Evolutionary conservation across 2,113 vertebrate genomes (phyloP), one percentile per base, ranked within the genome.

Genomic region (Meles meles): DNA sequence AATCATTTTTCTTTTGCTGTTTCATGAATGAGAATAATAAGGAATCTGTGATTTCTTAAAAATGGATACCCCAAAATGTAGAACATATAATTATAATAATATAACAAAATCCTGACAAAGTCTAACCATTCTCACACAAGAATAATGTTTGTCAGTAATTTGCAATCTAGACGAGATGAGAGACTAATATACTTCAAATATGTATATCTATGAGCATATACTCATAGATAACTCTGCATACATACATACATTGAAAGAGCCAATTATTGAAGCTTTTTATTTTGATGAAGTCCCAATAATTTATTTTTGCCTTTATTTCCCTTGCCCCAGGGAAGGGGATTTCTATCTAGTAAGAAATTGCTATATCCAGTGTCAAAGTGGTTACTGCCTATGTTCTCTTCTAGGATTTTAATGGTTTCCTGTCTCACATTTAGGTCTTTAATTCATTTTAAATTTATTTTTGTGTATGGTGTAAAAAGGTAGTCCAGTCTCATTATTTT

Each of bases 21-120:
- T 91, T 83, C 23, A 49, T 34, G 63, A 92, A 25, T 80, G 79
- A 79, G 7, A 13, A 61, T 87, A 83, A 74, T 63, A 88, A 94
- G 14, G 2, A 74, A 57, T 37, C 29, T 79, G 21, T 55, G 61
- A 82, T 69, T 88, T 96, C 47, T 69, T 69, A 57, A 77, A 94
- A 89, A 49, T 63, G 23, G 27, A 61, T 80, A 9, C 17, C 34
- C 1, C 0, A 18, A 49, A 92, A 69, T 88, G 13, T 20, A 69
- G 67, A 71, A 89, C 6, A 61, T 23, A 23, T 42, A 80, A n/a
- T 39, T 89, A 72, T 57, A 71, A 61, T 74, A 20, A 63, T 63
- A 87, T 81, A 84, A 25, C 21, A 93, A 88, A 91, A 72, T 92
- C 3, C 20, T 47, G 9, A 47, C 17, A 77, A 93, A 77, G 20